Percentiles rank a stretch among this genome's conserved stretches.
These are phyloP conservation scores for Drosophila paucipuncta DNA, from an alignment of 2,888 invertebrate genomes.

Conservation along the genomic window DNA sequence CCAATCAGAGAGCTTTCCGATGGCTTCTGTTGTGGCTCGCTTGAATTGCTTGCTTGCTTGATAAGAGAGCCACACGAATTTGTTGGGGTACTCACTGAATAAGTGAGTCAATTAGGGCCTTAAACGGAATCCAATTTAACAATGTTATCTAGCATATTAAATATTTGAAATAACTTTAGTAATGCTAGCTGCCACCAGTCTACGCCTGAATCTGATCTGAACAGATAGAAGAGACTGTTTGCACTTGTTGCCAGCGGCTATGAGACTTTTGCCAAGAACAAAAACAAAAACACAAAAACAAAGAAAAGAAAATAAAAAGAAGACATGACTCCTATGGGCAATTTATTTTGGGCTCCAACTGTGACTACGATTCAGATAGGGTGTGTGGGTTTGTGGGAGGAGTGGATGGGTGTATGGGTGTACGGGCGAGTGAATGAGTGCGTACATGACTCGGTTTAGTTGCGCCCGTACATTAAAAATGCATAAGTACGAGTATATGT, in stretches of 20 bases:
- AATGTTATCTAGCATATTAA: conserved; percentile 7
- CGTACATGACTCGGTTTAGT: conserved; percentile 8
- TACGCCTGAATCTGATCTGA: conserved; percentile 3
- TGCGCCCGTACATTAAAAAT: conserved; percentile 2
- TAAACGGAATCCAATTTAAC: conserved; percentile 1
- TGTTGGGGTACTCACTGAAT: not conserved
- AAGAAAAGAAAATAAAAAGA: not conserved
- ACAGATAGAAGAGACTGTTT: conserved; percentile 1
- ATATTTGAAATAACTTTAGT: conserved; percentile 7
- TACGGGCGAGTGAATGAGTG: conserved; percentile 7
- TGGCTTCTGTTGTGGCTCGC: not conserved
- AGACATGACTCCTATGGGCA: conserved; percentile 1
- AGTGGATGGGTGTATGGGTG: not conserved
- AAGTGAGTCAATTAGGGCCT: not conserved
- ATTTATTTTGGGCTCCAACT: not conserved
- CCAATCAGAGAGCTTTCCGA: not conserved
- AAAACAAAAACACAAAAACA: not conserved
- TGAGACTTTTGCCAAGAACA: conserved; percentile 3
- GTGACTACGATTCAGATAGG: not conserved
- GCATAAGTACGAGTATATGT: not conserved
- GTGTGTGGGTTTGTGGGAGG: not conserved
- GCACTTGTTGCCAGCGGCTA: not conserved
- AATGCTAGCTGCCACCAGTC: conserved; percentile 10
- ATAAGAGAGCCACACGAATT: not conserved
- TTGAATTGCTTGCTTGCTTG: not conserved